Evolutionary conservation across 2,113 vertebrate species (phyloP).

Genomic region (Desmodus rotundus): DNA sequence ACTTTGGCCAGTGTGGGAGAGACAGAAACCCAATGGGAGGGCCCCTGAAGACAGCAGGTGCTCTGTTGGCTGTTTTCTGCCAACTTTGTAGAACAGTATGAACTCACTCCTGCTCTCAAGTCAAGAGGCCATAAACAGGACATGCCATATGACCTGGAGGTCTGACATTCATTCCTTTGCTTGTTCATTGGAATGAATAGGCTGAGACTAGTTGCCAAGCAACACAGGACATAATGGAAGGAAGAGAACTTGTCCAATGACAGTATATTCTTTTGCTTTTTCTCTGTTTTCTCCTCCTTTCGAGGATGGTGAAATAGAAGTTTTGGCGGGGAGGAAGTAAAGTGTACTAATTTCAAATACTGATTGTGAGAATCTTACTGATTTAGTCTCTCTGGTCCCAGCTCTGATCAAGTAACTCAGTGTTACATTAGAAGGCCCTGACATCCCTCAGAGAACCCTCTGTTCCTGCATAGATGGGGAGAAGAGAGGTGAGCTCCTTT

Average conservation of each 20-base stretch:
- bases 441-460: neutral
- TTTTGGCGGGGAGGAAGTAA: conserved; percentile 14
- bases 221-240: conserved; percentile 45
- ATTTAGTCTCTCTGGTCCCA: neutral
- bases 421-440: neutral
- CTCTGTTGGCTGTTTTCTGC: neutral
- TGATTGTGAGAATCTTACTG: neutral
- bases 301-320: neutral
- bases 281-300: neutral
- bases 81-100: neutral
- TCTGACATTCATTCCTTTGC: conserved; percentile 1
- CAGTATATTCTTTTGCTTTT: conserved; percentile 5
- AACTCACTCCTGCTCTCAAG: neutral
- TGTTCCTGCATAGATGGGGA: neutral
- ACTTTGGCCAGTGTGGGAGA: neutral
- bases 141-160: neutral
- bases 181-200: conserved; percentile 16
- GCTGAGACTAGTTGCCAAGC: conserved; percentile 29
- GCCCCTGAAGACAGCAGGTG: neutral
- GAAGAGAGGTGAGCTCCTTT: neutral
- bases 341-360: neutral
- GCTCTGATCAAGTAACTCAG: neutral
- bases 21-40: neutral
- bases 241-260: neutral
- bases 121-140: neutral